Percentiles rank a stretch among this genome's conserved stretches.
These are phyloP conservation scores for Drosophila incognita DNA, from an alignment of 2,888 invertebrate species.

Conservation along the genomic window DNA sequence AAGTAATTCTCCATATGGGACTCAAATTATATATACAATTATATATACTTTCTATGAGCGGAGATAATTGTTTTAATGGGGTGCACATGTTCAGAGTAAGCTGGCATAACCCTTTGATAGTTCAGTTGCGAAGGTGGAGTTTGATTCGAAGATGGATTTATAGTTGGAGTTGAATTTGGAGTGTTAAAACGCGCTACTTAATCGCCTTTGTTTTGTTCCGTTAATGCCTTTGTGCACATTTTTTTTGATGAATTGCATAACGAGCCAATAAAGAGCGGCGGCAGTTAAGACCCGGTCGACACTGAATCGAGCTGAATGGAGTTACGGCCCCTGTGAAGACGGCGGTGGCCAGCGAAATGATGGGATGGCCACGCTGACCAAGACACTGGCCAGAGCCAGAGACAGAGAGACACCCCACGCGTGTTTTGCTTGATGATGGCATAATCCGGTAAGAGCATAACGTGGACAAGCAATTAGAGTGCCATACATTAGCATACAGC, in stretches of 20 bases:
- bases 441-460: slow-evolving; percentile 60
- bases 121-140: not conserved
- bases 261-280: slow-evolving; percentile 51
- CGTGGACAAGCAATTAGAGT: slow-evolving; percentile 75
- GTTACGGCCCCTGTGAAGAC: slow-evolving; percentile 12
- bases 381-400: not conserved
- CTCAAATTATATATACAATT: not conserved
- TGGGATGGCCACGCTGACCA: not conserved
- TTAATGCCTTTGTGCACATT: slow-evolving; percentile 17
- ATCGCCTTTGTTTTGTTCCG: slow-evolving; percentile 14
- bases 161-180: slow-evolving; percentile 18
- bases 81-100: not conserved
- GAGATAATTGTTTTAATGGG: not conserved
- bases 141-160: not conserved
- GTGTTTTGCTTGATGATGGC: slow-evolving; percentile 51
- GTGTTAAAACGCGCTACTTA: slow-evolving; percentile 32
- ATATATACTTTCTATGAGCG: not conserved
- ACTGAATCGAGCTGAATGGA: slow-evolving; percentile 21
- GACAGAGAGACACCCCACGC: not conserved
- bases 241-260: slow-evolving; percentile 66
- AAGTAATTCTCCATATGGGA: not conserved
- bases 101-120: not conserved
- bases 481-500: slow-evolving; percentile 54
- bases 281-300: slow-evolving; percentile 27
- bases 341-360: not conserved